Evolutionary conservation across 2,888 invertebrate species (phyloP), one percentile per base, ranked within the genome.

Genomic region (Phengaris arion): DNA sequence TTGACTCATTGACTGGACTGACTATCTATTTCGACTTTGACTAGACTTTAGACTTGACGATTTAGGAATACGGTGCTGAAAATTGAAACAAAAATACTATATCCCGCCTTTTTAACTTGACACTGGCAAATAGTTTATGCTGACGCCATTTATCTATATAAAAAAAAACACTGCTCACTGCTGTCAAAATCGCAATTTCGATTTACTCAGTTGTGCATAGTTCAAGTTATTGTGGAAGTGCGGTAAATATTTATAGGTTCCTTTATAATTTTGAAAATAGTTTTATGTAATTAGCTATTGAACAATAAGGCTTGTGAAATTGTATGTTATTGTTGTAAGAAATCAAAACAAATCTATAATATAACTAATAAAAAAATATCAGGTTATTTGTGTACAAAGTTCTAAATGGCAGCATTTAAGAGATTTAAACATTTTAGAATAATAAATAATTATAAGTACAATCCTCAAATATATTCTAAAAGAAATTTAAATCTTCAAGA

Each of bases 401-500:
- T 72, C 72, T 74, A 13, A 55, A 93, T 93, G 94, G 90, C 94
- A 82, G 89, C 89, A 77, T 77, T 91, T 75, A 91, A 89, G 78
- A 89, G 85, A 79, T 84, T 84, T 64, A 87, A 85, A 79, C 89
- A 83, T 80, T 81, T 88, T 2, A 88, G 85, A 80, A 78, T 86
- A 74, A 80, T 91, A 51, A 81, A 83, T 46, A 80, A 85, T 68
- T 83, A 86, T 13, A 90, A 88, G 82, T 89, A 86, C 79, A 81
- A 80, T 75, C 89, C 89, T 68, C 87, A 84, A 84, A 13, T 91
- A 51, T 83, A 79, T 76, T 78, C 81, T 13, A 85, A 80, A 77
- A 94, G 99, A 81, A 94, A 95, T 85, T 94, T 99, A 75, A 99
- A 99, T 94, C 94, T 99, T 57, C 95, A 99, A 85, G 99, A 99